Conservation (phyloP, 2,113 vertebrate species). For the Burhinus bistriatus region DNA sequence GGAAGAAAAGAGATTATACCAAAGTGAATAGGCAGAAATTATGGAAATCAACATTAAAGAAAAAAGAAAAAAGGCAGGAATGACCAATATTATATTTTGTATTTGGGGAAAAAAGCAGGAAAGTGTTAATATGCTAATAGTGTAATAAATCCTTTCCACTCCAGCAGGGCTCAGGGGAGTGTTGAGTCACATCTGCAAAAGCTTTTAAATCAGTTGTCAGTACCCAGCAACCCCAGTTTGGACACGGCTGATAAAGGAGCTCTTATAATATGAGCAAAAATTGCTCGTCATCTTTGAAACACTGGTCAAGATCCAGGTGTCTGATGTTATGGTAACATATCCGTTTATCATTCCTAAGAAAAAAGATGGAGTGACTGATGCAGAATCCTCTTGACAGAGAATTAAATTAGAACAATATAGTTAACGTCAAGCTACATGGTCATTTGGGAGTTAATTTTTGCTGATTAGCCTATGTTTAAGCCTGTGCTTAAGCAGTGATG, state of each 20-base stretch:
- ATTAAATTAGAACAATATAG: neutral
- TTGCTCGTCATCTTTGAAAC: neutral
- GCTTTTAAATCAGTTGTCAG: neutral
- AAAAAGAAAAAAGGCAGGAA: neutral
- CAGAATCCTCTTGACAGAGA: neutral
- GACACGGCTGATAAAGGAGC: neutral
- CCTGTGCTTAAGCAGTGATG: neutral
- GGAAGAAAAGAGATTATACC: neutral
- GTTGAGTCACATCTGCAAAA: neutral
- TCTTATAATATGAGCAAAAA: neutral
- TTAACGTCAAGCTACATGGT: neutral
- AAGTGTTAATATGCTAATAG: constrained; percentile 10
- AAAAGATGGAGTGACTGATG: neutral
- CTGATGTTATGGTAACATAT: neutral
- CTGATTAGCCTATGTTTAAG: neutral
- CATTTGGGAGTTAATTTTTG: neutral
- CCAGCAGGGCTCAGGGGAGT: neutral
- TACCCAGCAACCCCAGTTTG: neutral
- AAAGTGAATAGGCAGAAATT: neutral
- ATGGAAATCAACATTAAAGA: neutral
- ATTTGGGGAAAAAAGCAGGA: neutral
- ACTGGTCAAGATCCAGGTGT: neutral
- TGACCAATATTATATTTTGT: neutral
- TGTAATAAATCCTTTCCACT: constrained; percentile 1
- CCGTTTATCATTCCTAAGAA: neutral